A percentile compares a stretch with the other conserved stretches of the same genome.
phyloP scores from a whole-genome alignment of 1,140 invertebrate genomes.

The Drosophila yakuba region DNA sequence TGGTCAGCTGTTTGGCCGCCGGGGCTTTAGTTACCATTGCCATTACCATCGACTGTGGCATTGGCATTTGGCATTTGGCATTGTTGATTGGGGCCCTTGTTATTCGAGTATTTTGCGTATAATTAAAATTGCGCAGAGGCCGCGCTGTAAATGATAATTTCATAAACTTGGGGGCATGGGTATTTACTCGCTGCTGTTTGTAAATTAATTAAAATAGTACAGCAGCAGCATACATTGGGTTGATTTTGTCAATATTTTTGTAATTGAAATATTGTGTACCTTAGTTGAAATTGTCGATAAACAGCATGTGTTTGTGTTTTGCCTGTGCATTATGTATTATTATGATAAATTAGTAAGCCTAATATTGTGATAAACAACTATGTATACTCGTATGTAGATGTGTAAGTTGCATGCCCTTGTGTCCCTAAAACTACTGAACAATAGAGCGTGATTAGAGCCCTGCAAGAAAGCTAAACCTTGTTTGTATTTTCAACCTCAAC shows the following conservation, averaged over 20 bases:
- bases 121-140: constrained; percentile 67
- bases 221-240: constrained; percentile 21
- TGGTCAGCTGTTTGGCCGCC: constrained; percentile 67
- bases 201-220: constrained; percentile 62
- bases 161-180: constrained; percentile 14
- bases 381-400: constrained; percentile 5
- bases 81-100: constrained; percentile 43
- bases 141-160: constrained; percentile 56
- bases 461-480: constrained; percentile 72
- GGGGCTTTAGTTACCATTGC: constrained; percentile 64
- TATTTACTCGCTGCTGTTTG: constrained; percentile 15
- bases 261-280: constrained; percentile 55
- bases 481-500: constrained; percentile 52
- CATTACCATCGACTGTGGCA: constrained; percentile 1
- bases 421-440: constrained; percentile 42
- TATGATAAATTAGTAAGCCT: constrained; percentile 44
- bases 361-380: constrained; percentile 56
- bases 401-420: constrained; percentile 63
- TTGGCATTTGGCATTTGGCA: constrained; percentile 27
- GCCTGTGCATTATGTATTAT: constrained; percentile 18
- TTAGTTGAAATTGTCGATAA: constrained; percentile 34
- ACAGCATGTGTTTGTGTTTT: constrained; percentile 49
- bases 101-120: constrained; percentile 48
- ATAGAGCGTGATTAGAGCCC: constrained; percentile 46
- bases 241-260: constrained; percentile 49